A percentile compares a stretch with the other conserved stretches of the same genome.
Conservation (phyloP, 2,888 invertebrate species). For the Sympetrum striolatum region DNA sequence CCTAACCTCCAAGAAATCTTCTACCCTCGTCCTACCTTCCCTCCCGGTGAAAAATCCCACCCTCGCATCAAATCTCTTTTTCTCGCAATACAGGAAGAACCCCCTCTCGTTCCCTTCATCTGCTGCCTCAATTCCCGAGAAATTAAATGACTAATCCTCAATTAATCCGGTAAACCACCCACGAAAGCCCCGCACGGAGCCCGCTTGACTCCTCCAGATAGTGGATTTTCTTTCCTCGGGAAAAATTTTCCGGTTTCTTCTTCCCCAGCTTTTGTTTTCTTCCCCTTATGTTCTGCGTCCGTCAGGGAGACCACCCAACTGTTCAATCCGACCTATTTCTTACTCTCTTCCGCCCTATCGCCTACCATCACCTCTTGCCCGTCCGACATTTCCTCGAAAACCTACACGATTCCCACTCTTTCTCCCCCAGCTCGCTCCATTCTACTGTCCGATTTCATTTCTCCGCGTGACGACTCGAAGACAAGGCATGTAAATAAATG, state of each 20-base stretch:
- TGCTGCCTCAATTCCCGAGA: background rate
- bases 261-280: background rate
- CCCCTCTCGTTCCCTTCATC: background rate
- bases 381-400: background rate
- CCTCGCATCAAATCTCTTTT: background rate
- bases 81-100: background rate
- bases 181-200: background rate
- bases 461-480: background rate
- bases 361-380: background rate
- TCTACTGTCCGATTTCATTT: background rate
- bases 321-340: background rate
- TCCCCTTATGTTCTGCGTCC: background rate
- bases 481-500: too few species aligned
- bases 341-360: background rate
- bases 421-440: background rate
- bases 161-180: slow-evolving; percentile 31
- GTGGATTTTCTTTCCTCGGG: background rate
- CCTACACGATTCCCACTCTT: background rate
- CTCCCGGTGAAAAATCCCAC: background rate
- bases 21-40: background rate
- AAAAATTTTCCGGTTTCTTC: background rate
- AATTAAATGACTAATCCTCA: slow-evolving; percentile 9
- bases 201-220: background rate
- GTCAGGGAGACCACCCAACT: background rate
- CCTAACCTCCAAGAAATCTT: background rate